Conservation (phyloP, 1,140 invertebrate genomes). For the Pogonus chalceus region DNA sequence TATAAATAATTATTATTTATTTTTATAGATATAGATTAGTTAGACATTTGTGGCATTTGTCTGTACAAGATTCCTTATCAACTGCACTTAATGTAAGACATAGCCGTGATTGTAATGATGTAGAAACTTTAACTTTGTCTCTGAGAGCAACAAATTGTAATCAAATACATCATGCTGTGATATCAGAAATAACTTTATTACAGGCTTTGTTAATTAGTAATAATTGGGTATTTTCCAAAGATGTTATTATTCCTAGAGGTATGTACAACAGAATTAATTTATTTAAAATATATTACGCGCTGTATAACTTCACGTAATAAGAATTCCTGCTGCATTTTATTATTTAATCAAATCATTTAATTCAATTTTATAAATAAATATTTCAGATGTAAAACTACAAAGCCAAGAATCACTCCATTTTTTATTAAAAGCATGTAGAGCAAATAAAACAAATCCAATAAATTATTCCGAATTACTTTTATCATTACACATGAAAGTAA, state of each 20-base stretch:
- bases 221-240: constrained; percentile 39
- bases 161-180: constrained; percentile 47
- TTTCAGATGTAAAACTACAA: constrained; percentile 34
- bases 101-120: constrained; percentile 39
- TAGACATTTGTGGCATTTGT: constrained; percentile 56
- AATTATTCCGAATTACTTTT: constrained; percentile 35
- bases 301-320: too few species aligned
- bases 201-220: constrained; percentile 46
- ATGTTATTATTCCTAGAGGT: constrained; percentile 27
- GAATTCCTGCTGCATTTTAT: too few species aligned
- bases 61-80: constrained; percentile 55
- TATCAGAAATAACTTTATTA: constrained; percentile 47
- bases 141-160: constrained; percentile 56
- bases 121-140: constrained; percentile 46
- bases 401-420: constrained; percentile 43
- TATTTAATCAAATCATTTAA: background rate
- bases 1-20: too few species aligned
- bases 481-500: background rate
- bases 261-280: background rate
- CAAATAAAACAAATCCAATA: constrained; percentile 17
- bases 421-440: constrained; percentile 36
- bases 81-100: constrained; percentile 42
- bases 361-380: background rate
- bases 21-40: constrained; percentile 51
- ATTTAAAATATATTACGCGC: background rate